Evolutionary conservation across 2,797 vertebrate genomes (phyloP).

Genomic region (Epinephelus coioides): DNA sequence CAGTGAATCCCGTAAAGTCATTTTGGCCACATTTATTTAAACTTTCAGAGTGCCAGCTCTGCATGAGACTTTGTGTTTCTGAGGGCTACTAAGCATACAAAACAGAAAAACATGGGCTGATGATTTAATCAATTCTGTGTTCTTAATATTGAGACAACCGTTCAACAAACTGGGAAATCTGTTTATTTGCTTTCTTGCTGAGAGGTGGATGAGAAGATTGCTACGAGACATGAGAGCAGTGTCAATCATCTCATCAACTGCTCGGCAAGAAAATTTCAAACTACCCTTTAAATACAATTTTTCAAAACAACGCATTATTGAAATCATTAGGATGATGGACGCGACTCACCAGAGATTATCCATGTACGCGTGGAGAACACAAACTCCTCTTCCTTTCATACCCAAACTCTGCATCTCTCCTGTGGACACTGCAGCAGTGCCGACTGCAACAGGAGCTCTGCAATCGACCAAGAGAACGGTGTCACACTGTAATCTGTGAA

Average conservation of each 20-base stretch:
- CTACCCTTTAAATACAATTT: conserved; percentile 2
- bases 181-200: background rate
- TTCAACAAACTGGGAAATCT: background rate
- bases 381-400: conserved; percentile 97
- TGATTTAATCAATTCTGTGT: background rate
- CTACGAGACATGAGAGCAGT: background rate
- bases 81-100: background rate
- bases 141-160: background rate
- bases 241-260: background rate
- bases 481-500: conserved; percentile 10
- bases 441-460: conserved; percentile 94
- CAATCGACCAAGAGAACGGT: conserved; percentile 13
- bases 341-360: conserved; percentile 93
- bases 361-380: conserved; percentile 92
- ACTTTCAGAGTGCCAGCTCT: background rate
- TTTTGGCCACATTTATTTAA: background rate
- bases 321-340: background rate
- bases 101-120: background rate
- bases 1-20: background rate
- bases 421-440: conserved; percentile 89
- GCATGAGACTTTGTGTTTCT: background rate
- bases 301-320: background rate
- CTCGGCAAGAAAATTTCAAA: background rate
- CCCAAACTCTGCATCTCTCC: conserved; percentile 90
- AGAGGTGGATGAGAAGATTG: background rate